Percentiles rank a stretch among this genome's conserved stretches.
Conservation (phyloP, 1,140 invertebrate species). For the Aphis craccivora region DNA sequence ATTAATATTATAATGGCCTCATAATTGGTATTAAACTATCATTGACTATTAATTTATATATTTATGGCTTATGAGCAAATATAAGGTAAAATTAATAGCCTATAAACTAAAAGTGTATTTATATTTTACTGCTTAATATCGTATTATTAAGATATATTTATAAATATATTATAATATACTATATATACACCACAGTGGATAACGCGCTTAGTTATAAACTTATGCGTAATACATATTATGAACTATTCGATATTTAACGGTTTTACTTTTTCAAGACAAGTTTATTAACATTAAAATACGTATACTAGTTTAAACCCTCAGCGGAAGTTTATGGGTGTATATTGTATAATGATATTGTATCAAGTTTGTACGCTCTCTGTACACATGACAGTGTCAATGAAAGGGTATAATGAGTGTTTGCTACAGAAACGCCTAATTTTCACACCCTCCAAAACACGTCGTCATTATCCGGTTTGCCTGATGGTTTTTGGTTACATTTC, state of each 20-base stretch:
- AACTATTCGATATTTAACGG: constrained; percentile 5
- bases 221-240: background rate
- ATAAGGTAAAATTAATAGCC: background rate
- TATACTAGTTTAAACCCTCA: background rate
- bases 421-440: constrained; percentile 28
- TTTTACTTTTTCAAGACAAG: background rate
- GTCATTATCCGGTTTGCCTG: constrained; percentile 28
- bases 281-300: background rate
- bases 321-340: constrained; percentile 17
- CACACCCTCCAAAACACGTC: background rate
- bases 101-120: background rate
- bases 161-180: too few species aligned
- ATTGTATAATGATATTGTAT: constrained; percentile 11
- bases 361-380: background rate
- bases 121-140: background rate
- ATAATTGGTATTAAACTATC: background rate
- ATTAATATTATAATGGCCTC: background rate
- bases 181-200: background rate
- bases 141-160: background rate
- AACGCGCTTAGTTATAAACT: background rate
- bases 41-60: background rate
- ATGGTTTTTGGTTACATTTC: constrained; percentile 27
- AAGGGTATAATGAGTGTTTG: background rate
- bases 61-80: background rate
- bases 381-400: background rate